phyloP scores from a whole-genome alignment of 2,888 invertebrate species.

The Drosophila putrida region DNA sequence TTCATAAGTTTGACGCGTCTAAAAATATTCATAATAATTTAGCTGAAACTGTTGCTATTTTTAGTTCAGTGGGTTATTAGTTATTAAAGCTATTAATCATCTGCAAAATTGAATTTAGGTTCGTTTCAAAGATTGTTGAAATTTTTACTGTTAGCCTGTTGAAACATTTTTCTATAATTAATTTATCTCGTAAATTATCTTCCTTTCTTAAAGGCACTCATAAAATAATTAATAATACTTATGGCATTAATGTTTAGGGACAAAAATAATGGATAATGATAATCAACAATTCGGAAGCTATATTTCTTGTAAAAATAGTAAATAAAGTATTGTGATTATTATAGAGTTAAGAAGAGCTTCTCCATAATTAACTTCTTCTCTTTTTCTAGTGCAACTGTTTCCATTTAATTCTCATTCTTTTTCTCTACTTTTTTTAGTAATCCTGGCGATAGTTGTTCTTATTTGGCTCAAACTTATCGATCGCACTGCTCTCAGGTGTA shows the following conservation, averaged over 20 bases:
- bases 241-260: too few species aligned
- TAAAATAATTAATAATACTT: not conserved
- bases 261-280: not conserved
- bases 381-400: not conserved
- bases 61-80: slow-evolving; percentile 21
- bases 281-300: not conserved
- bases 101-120: not conserved
- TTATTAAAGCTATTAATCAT: slow-evolving; percentile 17
- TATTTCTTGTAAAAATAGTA: not conserved
- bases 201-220: not conserved
- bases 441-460: slow-evolving; percentile 91
- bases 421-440: slow-evolving; percentile 86
- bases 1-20: not conserved
- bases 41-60: slow-evolving; percentile 14
- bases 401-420: not conserved
- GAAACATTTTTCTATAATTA: not conserved
- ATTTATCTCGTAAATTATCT: not conserved
- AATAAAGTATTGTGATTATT: not conserved
- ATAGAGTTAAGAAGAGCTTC: not conserved
- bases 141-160: slow-evolving; percentile 6
- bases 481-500: slow-evolving; percentile 94
- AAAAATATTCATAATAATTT: slow-evolving; percentile 19
- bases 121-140: slow-evolving; percentile 1
- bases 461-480: slow-evolving; percentile 91
- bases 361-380: not conserved